Base-by-base conservation (phyloP, 2,888 invertebrate species). In the Drosophila paramelanica region DNA sequence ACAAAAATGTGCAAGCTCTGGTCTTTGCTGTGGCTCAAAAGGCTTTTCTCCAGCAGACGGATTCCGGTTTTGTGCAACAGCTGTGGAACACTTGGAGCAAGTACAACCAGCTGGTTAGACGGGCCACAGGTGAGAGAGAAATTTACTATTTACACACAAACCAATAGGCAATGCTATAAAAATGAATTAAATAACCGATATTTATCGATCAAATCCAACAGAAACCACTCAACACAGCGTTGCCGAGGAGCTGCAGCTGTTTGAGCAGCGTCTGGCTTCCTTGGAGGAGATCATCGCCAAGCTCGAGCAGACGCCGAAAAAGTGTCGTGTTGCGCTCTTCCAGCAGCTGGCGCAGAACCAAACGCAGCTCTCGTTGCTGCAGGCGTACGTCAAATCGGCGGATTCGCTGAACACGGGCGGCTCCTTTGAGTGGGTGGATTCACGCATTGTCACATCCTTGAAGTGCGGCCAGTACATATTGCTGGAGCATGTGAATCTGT, bases 391-490 rank as follows among this genome's bases (percentile, higher is more conserved):
- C 0, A 83, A 83, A 46, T 92, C 93, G 46, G 94, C 94, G 5
- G 93, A 94, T 36, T 94, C 95, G 8, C 92, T 96, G 3, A 96
- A 96, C 81, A 95, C 95, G 0, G 97, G 97, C n/a, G 98, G 98
- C 5, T 96, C 96, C 91, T 98, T 98, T 90, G 97, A 98, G 93
- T 98, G 98, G 97, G 95, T 98, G 14, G 97, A 98, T 92, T 97
- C 97, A 13, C 93, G 96, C 76, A 94, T 98, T 55, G 96, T 98
- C 0, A 97, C 97, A 94, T 96, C 97, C 62, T 93, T 98, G 74
- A 94, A 95, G 83, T 95, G 95, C 88, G 98, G 98, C 0, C 94
- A 96, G 36, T 98, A 97, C 96, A 93, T 98, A 41, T 93, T 97
- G 50, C 93, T 98, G 62, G 98, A 98, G 92, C 98, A 98, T 92